Conservation (phyloP, 2,113 vertebrate species). For the Porphyrio hochstetteri region DNA sequence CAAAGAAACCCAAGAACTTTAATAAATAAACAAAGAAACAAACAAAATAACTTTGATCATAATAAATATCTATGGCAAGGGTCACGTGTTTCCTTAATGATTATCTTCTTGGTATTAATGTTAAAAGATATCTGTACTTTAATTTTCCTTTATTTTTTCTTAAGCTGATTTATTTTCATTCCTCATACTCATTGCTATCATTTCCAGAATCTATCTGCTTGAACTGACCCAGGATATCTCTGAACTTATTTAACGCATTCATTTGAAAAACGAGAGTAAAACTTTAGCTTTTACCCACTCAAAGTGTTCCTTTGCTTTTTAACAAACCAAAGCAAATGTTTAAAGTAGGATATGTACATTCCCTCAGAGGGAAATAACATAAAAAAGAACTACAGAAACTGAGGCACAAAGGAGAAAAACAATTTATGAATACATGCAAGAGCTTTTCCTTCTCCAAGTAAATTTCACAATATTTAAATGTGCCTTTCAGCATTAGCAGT, state of each 20-base stretch:
- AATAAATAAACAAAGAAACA: neutral
- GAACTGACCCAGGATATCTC: neutral
- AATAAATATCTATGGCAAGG: neutral
- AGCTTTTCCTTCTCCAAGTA: constrained; percentile 51
- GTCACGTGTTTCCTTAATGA: neutral
- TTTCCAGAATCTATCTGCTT: neutral
- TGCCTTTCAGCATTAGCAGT: constrained; percentile 69
- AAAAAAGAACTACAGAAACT: constrained; percentile 32
- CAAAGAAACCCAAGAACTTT: neutral
- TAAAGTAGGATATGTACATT: constrained; percentile 29
- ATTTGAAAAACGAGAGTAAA: neutral
- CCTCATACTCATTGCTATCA: neutral
- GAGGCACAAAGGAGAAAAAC: constrained; percentile 30
- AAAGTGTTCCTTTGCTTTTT: neutral
- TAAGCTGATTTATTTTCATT: neutral
- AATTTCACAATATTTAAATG: constrained; percentile 75
- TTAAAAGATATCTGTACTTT: neutral
- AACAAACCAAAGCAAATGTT: constrained; percentile 48
- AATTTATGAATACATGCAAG: constrained; percentile 56
- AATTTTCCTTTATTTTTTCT: neutral
- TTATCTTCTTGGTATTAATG: neutral
- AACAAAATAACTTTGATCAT: neutral
- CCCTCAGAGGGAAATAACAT: constrained; percentile 24
- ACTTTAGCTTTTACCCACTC: neutral
- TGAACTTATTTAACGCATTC: neutral